Base-by-base conservation (phyloP, 2,888 invertebrate genomes). In the Ashinkailepas kermadecensis region DNA sequence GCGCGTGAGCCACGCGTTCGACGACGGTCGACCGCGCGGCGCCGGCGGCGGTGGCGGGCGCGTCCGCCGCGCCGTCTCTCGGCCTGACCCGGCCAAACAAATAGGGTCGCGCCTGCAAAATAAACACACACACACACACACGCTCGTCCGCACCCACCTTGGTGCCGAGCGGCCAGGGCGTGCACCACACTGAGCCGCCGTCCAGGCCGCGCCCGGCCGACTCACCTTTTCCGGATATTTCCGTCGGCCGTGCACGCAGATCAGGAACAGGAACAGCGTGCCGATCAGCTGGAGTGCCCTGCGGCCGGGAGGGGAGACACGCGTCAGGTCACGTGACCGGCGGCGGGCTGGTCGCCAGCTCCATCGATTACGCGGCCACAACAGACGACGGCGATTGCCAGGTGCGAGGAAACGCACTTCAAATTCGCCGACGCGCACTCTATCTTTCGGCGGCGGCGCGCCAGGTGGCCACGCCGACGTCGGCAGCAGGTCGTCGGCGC, bases 171-270 rank as follows among this genome's bases (percentile, higher is more conserved):
- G 39, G 39, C 39, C 39, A 39, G 39, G 39, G 39, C 39, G 4
- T 39, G 2, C 39, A 39, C 1, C 39, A 39, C 39, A 39, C 39
- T 39, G n/a, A n/a, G 39, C 39, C 39, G 1, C 39, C 1, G 39
- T 39, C 39, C 39, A 39, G 39, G 39, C 39, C 39, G 39, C 39
- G 39, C 39, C 2, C 39, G 39, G 65, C 13, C 8, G 15, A 8
- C 74, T 74, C 56, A 74, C 74, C 74, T 74, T 74, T 12, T 74
- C 74, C 9, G 74, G 74, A 9, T 74, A 74, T 56, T 74, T 74
- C 74, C 74, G 74, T 18, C 74, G 18, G 10, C 74, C 74, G 18
- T 74, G 74, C 10, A 74, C 74, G 74, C 74, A 54, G 54, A 21
- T 21, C 15, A 74, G 56, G 21, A 74, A 21, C 74, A 74, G 18